Base-by-base conservation (phyloP, 1,140 invertebrate species). In the Thereuonema tuberculata region DNA sequence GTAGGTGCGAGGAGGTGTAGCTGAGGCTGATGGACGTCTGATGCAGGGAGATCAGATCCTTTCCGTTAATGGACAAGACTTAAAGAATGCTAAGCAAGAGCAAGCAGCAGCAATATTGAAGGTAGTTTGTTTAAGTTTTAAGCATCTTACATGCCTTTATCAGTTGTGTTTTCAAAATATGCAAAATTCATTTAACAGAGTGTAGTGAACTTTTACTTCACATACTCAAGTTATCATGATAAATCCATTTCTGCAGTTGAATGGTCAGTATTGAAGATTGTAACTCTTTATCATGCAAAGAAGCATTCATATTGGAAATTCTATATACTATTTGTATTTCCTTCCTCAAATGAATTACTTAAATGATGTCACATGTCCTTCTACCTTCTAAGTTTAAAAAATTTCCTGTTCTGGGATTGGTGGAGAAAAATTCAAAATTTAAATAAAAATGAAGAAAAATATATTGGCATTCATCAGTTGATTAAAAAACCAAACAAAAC, bases 31-130 rank as follows among this genome's bases (percentile, higher is more conserved):
- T 72, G 92, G 88, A 9, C 82, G 89, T 63, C 80, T 99, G 58
- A 86, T 90, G 76, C 86, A 87, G 69, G 94, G 95, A 17, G 95
- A 99, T 73, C 83, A 93, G 65, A 84, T 99, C 50, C 74, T 93
- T 14, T 78, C 88, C 26, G 87, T 98, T 0, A 93, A 96, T 72
- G 89, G 86, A 12, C 84, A 91, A 68, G 85, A 94, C 68, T 76
- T 98, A 27, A 83, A 85, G 59, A 81, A 82, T 58, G 82, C 83
- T 1, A 83, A 86, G 21, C 86, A 89, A 67, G 85, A 93, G 65
- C 84, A 94, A 65, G 88, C 86, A 17, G 92, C 89, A 23, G 82
- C 86, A 15, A 80, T 93, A n/a, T 76, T 96, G 60, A 96, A 95
- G 67, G 78, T 78, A 58, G 49, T 52, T 47, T 57, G 20, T 21